Evolutionary conservation across 2,113 vertebrate genomes (phyloP).

Genomic region (Tetrax tetrax): DNA sequence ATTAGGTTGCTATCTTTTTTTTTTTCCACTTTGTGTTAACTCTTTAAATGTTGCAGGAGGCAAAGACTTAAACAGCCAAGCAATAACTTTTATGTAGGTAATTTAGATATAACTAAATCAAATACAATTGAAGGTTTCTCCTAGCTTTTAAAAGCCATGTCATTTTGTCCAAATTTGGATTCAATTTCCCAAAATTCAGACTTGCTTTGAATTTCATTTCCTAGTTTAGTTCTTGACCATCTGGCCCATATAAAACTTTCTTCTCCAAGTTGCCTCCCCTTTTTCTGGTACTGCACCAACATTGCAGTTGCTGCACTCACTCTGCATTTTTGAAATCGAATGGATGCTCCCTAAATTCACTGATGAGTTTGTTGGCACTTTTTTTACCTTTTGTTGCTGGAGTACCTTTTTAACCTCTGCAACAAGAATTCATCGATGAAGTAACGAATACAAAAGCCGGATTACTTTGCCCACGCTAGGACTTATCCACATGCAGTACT

Average conservation of each 20-base stretch:
- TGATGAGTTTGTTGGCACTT: not conserved
- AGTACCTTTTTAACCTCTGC: not conserved
- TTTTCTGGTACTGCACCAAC: not conserved
- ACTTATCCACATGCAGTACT: not conserved
- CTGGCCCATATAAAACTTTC: not conserved
- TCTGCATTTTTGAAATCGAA: not conserved
- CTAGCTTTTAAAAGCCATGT: not conserved
- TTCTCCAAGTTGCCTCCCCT: not conserved
- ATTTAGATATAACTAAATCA: not conserved
- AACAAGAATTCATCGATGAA: accelerated
- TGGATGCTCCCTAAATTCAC: not conserved
- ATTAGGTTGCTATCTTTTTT: not conserved
- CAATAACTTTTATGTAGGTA: not conserved
- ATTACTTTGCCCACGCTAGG: not conserved
- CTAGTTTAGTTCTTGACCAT: not conserved
- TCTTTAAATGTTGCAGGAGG: not conserved
- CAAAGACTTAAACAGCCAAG: not conserved
- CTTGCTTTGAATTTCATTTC: not conserved
- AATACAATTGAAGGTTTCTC: not conserved
- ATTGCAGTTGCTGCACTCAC: not conserved
- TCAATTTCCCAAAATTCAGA: not conserved
- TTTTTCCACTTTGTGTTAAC: not conserved
- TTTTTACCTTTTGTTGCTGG: not conserved
- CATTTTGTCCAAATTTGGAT: not conserved
- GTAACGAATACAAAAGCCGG: too few species aligned